phyloP scores from a whole-genome alignment of 2,888 invertebrate species.

The Dexiosoma caninum region DNA sequence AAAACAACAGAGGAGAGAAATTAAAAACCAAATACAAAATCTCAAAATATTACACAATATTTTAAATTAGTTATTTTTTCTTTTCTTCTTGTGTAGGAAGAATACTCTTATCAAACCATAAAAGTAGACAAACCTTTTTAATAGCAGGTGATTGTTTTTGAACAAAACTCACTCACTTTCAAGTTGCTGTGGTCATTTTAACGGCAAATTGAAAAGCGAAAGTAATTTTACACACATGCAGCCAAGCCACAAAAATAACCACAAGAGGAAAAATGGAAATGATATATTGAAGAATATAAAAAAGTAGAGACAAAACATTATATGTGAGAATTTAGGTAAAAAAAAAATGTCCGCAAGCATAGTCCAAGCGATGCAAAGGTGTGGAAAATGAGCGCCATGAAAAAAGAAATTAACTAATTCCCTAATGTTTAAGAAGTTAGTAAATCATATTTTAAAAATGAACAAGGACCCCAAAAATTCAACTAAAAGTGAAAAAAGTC shows the following conservation, averaged over 20 bases:
- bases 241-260: too few species aligned
- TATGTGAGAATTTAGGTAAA: not conserved
- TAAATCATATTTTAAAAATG: too few species aligned
- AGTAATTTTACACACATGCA: not conserved
- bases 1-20: not conserved
- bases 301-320: not conserved
- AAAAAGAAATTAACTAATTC: too few species aligned
- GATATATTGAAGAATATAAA: not conserved
- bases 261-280: not conserved
- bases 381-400: too few species aligned
- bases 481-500: too few species aligned
- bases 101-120: not conserved
- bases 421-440: too few species aligned
- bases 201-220: not conserved
- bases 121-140: not conserved
- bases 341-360: too few species aligned
- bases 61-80: not conserved
- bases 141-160: not conserved
- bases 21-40: not conserved
- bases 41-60: not conserved
- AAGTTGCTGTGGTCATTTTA: not conserved
- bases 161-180: not conserved
- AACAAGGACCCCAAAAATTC: too few species aligned
- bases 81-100: not conserved
- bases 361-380: too few species aligned